Conservation (phyloP, 2,888 invertebrate species). For the Orthosia incerta region DNA sequence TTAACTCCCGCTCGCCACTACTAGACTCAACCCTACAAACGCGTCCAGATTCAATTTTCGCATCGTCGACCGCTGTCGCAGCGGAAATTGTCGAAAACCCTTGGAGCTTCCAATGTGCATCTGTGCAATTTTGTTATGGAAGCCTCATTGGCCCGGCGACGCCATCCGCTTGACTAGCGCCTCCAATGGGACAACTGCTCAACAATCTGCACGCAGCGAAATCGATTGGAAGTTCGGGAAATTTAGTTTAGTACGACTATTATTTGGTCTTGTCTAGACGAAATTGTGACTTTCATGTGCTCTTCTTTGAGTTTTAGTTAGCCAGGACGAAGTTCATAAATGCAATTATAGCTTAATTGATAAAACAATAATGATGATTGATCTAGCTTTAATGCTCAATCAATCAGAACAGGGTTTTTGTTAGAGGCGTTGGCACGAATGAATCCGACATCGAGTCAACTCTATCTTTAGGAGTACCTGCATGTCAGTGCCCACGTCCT, state of each 20-base stretch:
- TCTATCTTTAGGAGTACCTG: not conserved
- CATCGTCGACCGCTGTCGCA: conserved; percentile 57
- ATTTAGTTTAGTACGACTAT: conserved; percentile 6
- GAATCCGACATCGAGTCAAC: not conserved
- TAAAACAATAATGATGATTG: conserved; percentile 18
- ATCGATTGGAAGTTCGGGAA: conserved; percentile 7
- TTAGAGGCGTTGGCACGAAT: not conserved
- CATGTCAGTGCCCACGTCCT: not conserved
- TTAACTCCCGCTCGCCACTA: conserved; percentile 5
- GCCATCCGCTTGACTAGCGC: conserved; percentile 22
- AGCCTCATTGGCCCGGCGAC: conserved; percentile 50
- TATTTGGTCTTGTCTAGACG: not conserved
- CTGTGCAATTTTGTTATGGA: conserved; percentile 63
- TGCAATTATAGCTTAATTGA: conserved; percentile 20
- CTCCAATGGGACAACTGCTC: conserved; percentile 19
- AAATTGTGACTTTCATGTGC: not conserved
- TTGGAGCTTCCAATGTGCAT: conserved; percentile 59
- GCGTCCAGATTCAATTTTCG: conserved; percentile 69
- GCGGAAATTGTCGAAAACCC: conserved; percentile 73
- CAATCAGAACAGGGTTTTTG: conserved; percentile 13
- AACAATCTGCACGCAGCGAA: conserved; percentile 18
- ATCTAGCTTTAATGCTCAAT: conserved; percentile 10
- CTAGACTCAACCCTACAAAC: conserved; percentile 40
- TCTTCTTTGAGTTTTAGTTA: not conserved
- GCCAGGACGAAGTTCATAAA: not conserved